Base-by-base conservation (phyloP, 2,888 invertebrate genomes). In the Trilocha varians region DNA sequence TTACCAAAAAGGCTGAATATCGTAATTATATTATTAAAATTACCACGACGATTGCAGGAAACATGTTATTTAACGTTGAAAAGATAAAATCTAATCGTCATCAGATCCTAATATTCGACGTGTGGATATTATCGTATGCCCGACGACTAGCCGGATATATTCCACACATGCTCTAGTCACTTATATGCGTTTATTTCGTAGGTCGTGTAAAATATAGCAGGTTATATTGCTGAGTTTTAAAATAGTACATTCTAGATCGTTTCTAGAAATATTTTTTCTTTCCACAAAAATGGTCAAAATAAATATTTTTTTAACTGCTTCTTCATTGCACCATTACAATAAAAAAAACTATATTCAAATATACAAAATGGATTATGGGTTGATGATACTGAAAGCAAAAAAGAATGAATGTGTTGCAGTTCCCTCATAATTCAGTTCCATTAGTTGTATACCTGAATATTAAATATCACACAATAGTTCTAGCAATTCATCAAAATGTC, bases 21-120 rank as follows among this genome's bases (percentile, higher is more conserved):
- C 65, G 73, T 80, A 78, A 84, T 84, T 79, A 83, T 79, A 78
- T 76, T 82, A 84, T 82, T 79, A 82, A 77, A 84, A 83, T 83
- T 74, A 75, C 77, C 59, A 66, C 75, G 73, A 76, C 80, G 80
- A 83, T 80, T 82, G 72, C 85, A 84, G 85, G 85, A 85, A 82
- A 78, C 83, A 62, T 78, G 84, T 82, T 85, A 85, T 85, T 85
- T 85, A 83, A 80, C 78, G 72, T 77, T 57, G 68, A 52, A 43
- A 53, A 65, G 84, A 85, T 85, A 82, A 45, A 62, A 85, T 85
- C 85, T 85, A 80, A 85, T 85, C 85, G 66, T 48, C 46, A 32
- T 46, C 35, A 46, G 68, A 78, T 80, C 78, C 82, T 84, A 83
- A 84, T 84, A 69, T 65, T 61, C 66, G 70, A 83, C 74, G 84